Evolutionary conservation across 2,888 invertebrate genomes (phyloP).

Genomic region (Drosophila nigricruria): DNA sequence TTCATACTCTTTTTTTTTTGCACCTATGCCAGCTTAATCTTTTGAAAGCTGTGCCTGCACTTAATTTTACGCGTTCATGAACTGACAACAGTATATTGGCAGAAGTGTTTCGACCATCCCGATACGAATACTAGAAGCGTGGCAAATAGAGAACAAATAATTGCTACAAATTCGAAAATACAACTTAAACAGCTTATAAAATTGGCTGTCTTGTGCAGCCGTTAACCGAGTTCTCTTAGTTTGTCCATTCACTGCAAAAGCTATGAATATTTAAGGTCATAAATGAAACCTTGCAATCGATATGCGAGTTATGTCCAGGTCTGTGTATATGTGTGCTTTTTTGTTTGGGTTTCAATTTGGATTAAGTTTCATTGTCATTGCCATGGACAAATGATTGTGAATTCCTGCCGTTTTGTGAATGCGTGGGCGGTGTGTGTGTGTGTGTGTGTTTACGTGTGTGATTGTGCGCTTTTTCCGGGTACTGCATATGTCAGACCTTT

Average conservation of each 20-base stretch:
- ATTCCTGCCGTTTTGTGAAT: background rate
- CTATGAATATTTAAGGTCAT: background rate
- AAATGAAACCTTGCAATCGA: conserved; percentile 22
- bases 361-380: conserved; percentile 17
- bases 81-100: background rate
- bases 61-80: background rate
- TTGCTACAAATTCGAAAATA: too few relatives aligned
- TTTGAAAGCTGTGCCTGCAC: background rate
- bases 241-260: background rate
- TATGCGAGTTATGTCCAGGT: conserved; percentile 7
- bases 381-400: background rate
- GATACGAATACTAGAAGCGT: too few relatives aligned
- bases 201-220: too few relatives aligned
- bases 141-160: too few relatives aligned
- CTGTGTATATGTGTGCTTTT: background rate
- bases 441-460: background rate
- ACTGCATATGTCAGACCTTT: background rate
- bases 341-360: conserved; percentile 22
- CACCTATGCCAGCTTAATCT: background rate
- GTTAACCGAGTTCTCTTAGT: background rate
- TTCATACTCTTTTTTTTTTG: background rate
- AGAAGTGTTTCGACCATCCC: too few relatives aligned
- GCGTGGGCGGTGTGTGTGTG: background rate
- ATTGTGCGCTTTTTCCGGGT: background rate
- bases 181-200: too few relatives aligned